Conservation (phyloP, 2,113 vertebrate genomes). For the Phalacrocorax brasilianus region DNA sequence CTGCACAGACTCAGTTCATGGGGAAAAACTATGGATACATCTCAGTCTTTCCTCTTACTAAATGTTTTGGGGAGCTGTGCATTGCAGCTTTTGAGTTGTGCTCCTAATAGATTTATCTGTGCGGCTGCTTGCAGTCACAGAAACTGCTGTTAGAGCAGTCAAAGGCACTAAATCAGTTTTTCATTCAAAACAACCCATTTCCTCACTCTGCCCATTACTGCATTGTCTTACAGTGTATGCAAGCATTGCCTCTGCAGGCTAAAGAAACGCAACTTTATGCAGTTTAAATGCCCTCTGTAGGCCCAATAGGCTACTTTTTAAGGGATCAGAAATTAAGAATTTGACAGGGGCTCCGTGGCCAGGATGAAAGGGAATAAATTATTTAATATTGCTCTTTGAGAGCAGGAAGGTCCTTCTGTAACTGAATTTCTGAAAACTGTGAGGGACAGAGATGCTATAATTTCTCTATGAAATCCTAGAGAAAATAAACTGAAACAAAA, state of each 20-base stretch:
- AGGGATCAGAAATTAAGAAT: neutral
- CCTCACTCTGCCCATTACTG: neutral
- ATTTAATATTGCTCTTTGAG: slow-evolving; percentile 41
- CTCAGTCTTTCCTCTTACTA: slow-evolving; percentile 34
- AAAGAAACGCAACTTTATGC: neutral
- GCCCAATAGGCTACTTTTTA: neutral
- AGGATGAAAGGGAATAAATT: slow-evolving; percentile 32
- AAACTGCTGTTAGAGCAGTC: slow-evolving; percentile 26
- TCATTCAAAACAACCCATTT: slow-evolving; percentile 24
- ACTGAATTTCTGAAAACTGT: slow-evolving; percentile 48
- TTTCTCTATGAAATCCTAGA: neutral
- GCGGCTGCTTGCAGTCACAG: slow-evolving; percentile 4
- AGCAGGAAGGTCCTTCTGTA: slow-evolving; percentile 41
- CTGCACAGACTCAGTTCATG: slow-evolving; percentile 30
- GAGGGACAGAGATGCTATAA: neutral
- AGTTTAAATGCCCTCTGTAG: neutral
- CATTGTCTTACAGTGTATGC: neutral
- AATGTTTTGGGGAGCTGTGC: neutral
- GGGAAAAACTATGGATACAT: slow-evolving; percentile 5
- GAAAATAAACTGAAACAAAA: neutral
- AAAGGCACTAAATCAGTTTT: slow-evolving; percentile 51
- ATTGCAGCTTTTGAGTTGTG: slow-evolving; percentile 1
- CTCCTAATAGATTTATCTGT: slow-evolving; percentile 49
- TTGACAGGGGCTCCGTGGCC: neutral
- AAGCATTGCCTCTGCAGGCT: neutral